Evolutionary conservation across 2,113 vertebrate genomes (phyloP).

Genomic region (Catharus bicknelli): DNA sequence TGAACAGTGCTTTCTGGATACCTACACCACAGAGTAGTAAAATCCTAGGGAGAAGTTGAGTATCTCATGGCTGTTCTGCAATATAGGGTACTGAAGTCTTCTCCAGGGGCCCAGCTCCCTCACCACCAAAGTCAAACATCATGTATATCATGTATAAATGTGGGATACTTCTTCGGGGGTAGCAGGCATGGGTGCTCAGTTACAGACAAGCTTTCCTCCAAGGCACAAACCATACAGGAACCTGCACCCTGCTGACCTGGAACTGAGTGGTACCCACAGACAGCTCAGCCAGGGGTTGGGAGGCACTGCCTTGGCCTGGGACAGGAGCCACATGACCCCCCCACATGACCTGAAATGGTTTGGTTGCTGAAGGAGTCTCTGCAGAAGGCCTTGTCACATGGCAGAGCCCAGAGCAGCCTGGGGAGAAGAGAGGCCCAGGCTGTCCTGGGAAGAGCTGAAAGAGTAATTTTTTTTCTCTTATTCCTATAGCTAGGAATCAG

Average conservation of each 20-base stretch:
- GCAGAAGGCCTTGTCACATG: not conserved
- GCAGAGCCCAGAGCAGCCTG: not conserved
- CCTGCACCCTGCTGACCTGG: not conserved
- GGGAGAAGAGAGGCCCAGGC: not conserved
- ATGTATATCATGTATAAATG: fast-evolving
- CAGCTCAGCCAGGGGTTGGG: not conserved
- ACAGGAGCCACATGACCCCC: not conserved
- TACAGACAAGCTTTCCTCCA: not conserved
- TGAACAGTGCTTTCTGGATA: not conserved
- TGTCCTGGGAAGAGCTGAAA: not conserved
- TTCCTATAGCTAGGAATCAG: not conserved
- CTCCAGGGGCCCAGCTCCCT: not conserved
- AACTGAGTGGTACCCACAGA: fast-evolving
- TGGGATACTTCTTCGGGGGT: not conserved
- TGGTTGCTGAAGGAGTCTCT: not conserved
- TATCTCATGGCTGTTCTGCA: not conserved
- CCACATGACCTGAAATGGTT: not conserved
- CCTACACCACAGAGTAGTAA: not conserved
- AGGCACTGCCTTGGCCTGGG: not conserved
- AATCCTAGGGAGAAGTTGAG: not conserved
- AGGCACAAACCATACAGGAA: not conserved
- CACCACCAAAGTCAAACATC: not conserved
- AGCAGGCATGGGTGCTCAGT: not conserved
- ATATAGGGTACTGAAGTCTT: not conserved
- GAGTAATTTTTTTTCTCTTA: not conserved